phyloP scores from a whole-genome alignment of 1,140 invertebrate species.

The Ladona fulva region DNA sequence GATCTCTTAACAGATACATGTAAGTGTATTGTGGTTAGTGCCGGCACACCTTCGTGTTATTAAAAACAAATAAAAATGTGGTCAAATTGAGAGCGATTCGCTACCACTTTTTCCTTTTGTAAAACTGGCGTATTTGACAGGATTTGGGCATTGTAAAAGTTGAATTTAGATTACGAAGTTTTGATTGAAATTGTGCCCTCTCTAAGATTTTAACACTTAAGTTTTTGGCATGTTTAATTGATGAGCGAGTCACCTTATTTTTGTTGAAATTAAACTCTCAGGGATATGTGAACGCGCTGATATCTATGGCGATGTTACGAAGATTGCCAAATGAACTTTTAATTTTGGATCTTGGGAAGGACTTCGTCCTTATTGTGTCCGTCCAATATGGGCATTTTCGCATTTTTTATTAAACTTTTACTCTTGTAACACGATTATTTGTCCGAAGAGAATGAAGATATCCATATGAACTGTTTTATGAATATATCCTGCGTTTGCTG shows the following conservation, averaged over 20 bases:
- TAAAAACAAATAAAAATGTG: no score
- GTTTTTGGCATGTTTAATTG: not conserved
- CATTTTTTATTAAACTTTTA: not conserved
- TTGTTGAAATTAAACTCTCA: constrained; percentile 7
- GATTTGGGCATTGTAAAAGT: no score
- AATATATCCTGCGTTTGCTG: no score
- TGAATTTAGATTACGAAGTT: no score
- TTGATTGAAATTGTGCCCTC: no score
- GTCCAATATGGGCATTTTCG: constrained; percentile 8
- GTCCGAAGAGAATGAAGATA: no score
- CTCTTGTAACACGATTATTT: no score
- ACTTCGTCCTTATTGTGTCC: not conserved
- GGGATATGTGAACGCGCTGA: not conserved
- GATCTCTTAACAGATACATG: no score
- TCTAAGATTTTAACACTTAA: no score
- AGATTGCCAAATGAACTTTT: not conserved
- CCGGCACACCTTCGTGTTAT: no score
- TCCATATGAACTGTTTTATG: no score
- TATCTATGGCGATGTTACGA: not conserved
- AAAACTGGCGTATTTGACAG: not conserved
- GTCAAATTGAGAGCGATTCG: not conserved
- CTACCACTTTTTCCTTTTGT: not conserved
- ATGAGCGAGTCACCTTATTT: not conserved
- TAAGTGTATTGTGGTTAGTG: not conserved
- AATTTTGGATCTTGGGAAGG: not conserved